Evolutionary conservation across 1,140 invertebrate genomes (phyloP).

Genomic region (Anadara kagoshimensis): DNA sequence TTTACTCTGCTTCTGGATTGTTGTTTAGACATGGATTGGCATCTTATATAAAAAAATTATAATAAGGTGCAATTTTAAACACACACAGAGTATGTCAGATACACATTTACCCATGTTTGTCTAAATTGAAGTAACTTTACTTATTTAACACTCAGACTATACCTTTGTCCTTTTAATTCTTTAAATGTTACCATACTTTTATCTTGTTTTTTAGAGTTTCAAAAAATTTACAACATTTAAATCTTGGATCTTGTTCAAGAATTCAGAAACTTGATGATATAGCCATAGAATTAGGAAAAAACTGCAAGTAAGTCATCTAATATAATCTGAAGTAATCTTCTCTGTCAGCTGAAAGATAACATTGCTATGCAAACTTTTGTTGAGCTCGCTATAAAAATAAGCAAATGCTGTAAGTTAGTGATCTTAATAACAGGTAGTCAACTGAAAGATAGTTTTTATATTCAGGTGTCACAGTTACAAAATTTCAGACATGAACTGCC

Average conservation of each 20-base stretch:
- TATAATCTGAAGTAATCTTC: neutral
- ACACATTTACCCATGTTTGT: too few relatives aligned
- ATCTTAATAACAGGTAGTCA: too few relatives aligned
- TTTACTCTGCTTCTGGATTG: too few relatives aligned
- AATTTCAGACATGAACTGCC: too few relatives aligned
- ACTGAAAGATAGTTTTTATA: too few relatives aligned
- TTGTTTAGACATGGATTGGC: too few relatives aligned
- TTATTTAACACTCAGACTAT: neutral
- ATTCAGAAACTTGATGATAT: conserved; percentile 66
- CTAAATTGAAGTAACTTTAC: too few relatives aligned
- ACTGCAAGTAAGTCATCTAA: conserved; percentile 58
- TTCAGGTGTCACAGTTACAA: too few relatives aligned
- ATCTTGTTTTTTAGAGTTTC: conserved; percentile 59
- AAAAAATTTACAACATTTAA: conserved; percentile 65
- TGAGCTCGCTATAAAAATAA: neutral
- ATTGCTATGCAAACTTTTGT: neutral
- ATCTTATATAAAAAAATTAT: too few relatives aligned
- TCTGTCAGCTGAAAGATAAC: neutral
- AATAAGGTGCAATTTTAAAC: too few relatives aligned
- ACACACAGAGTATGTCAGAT: too few relatives aligned
- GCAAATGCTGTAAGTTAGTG: neutral
- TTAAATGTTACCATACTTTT: neutral
- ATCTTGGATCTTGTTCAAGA: conserved; percentile 67
- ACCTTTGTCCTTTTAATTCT: conserved; percentile 10
- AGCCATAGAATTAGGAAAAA: conserved; percentile 51